Evolutionary conservation across 2,113 vertebrate genomes (phyloP), one percentile per base, ranked within the genome.

Genomic region (Ochotona curzoniae): DNA sequence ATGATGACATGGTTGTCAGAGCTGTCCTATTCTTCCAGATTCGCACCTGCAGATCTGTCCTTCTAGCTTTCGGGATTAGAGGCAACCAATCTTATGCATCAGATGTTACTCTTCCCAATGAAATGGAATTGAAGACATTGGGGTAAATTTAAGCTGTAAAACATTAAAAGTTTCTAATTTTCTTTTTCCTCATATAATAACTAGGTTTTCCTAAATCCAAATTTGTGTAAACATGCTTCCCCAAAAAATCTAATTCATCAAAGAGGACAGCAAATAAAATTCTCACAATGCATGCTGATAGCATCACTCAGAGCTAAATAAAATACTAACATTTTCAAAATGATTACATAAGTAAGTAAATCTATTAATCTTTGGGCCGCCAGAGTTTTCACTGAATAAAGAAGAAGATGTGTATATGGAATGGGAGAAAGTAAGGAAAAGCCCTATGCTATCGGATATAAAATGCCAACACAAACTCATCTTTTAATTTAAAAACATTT

Each of bases 301-400:
- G 17, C 44, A n/a, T 78, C 89, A 93, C 30, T 70, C 44, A 93
- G 90, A 93, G 44, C 81, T 11, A 51, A 92, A 76, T 57, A 76
- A 81, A 89, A 47, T n/a, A 32, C 32, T 80, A 28, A 64, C 4
- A 90, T 35, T 60, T 84, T 94, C 90, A 82, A 84, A 54, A 87
- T 23, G 21, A 70, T 11, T 89, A 94, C 86, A 14, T 25, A 91
- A 91, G 91, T 26, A 12, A 63, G 28, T 76, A 81, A 67, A 76
- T 54, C 57, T 35, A 78, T 35, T 71, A 67, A 94, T 70, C 21
- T 87, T 64, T 87, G 21, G 15, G n/a, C 35, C 83, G 84, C 35
- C 21, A 88, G 28, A 94, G 7, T 44, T 70, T 44, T 93, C 17
- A n/a, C 9, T 30, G 8, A 79, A 21, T 17, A 47, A 82, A 47